Evolutionary conservation across 2,113 vertebrate species (phyloP).

Genomic region (Epinephelus cyanopodus): DNA sequence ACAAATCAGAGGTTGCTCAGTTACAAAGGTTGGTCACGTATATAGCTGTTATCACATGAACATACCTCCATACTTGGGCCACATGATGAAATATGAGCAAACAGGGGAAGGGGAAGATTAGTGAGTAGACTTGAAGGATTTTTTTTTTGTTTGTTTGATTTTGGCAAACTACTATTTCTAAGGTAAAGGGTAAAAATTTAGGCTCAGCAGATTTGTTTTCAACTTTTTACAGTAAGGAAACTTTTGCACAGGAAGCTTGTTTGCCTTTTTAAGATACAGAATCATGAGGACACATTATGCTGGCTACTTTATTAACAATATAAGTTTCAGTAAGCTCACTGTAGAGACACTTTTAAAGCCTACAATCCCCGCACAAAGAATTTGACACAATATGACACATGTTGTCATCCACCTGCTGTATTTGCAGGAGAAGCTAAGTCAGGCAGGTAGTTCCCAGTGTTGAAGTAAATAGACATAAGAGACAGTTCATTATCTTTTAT

Average conservation of each 20-base stretch:
- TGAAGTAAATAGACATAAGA: conserved; percentile 21
- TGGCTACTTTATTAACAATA: background rate
- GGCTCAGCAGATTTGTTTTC: background rate
- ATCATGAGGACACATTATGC: background rate
- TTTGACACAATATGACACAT: background rate
- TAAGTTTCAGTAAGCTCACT: background rate
- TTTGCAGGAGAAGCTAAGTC: conserved; percentile 16
- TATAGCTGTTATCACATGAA: background rate
- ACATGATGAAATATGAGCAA: background rate
- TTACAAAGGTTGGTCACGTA: background rate
- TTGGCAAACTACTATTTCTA: background rate
- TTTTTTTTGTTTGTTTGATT: too few species aligned
- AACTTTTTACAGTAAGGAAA: background rate
- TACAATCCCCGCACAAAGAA: background rate
- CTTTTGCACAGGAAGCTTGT: background rate
- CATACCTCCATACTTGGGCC: background rate
- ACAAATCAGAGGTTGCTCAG: background rate
- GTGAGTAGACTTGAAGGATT: background rate
- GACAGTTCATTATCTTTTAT: conserved; percentile 3
- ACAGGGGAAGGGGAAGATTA: background rate
- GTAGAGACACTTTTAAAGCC: background rate
- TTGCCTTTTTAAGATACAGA: background rate
- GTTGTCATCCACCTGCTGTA: background rate
- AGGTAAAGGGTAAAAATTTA: background rate
- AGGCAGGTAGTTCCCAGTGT: background rate